phyloP scores from a whole-genome alignment of 2,888 invertebrate species.

The Eupithecia inturbata region DNA sequence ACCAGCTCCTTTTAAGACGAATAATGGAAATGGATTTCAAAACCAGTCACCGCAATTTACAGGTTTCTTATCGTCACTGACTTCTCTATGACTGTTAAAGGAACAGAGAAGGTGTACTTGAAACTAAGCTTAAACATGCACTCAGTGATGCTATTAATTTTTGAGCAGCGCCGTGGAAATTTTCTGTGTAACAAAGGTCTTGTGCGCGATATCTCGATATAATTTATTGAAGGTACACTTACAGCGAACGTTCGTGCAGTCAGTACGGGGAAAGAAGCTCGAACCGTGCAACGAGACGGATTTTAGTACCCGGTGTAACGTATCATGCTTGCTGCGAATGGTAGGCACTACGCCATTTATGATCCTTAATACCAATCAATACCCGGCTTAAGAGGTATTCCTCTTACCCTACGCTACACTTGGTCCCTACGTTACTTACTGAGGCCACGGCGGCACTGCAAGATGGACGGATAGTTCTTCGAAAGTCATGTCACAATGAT shows the following conservation, averaged over 20 bases:
- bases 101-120: slow-evolving; percentile 19
- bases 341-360: too few species aligned
- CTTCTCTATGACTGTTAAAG: not conserved
- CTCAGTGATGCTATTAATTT: slow-evolving; percentile 25
- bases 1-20: slow-evolving; percentile 32
- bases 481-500: not conserved
- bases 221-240: slow-evolving; percentile 14
- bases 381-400: too few species aligned
- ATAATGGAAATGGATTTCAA: slow-evolving; percentile 1
- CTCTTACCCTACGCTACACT: too few species aligned
- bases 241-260: too few species aligned
- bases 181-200: slow-evolving; percentile 16
- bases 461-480: not conserved
- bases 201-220: slow-evolving; percentile 3
- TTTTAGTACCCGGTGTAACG: too few species aligned
- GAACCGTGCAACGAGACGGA: too few species aligned
- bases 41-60: slow-evolving; percentile 4
- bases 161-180: slow-evolving; percentile 27
- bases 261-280: too few species aligned
- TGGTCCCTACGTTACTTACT: too few species aligned
- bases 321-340: too few species aligned
- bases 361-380: too few species aligned
- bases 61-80: slow-evolving; percentile 1
- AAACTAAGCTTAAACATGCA: slow-evolving; percentile 25
- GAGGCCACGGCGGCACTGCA: not conserved